Evolutionary conservation across 2,113 vertebrate species (phyloP), one percentile per base, ranked within the genome.

Genomic region (Dendrocopos noguchii): DNA sequence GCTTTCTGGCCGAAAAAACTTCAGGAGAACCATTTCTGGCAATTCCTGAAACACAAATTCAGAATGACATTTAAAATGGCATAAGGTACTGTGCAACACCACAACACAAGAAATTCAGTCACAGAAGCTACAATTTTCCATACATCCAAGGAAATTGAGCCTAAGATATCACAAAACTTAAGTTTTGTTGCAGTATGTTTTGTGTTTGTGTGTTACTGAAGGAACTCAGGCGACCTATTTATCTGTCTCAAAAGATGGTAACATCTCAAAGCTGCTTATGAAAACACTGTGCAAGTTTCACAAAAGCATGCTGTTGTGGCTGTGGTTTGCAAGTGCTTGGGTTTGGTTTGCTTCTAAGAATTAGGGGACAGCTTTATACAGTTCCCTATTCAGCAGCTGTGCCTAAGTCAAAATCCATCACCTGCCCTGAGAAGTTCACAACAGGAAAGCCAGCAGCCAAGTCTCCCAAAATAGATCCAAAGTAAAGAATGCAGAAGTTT

Each of bases 11-110:
- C 98, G 98, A 94, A 96, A 97, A 96, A 99, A 99, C 97, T 98
- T 99, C 42, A 99, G 95, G 34, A 99, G 97, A 92, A 98, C 98
- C 88, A 98, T 99, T 97, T 99, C 99, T 94, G 98, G 98, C 82
- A 98, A 97, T 56, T 99, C 99, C 99, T 99, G 94, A 92, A 84
- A 95, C 84, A 90, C 71, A 84, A 90, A 94, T 95, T 91, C 34
- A 91, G 46, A 93, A 17, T 7, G 25, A 44, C 11, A 57, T 14
- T 82, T 72, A 29, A 52, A 68, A 72, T 29, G n/a, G 61, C 22
- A 39, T 10, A 56, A 34, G 7, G 20, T 15, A 50, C 39, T 12
- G 9, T 24, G n/a, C 70, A 90, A 55, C 64, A 87, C 47, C 1
- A 7, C n/a, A 68, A 63, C 28, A 75, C 15, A 65, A 84, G 36